Evolutionary conservation across 64 coral and sea anemone genomes (phyloP), one percentile per base, ranked within the genome.

Genomic region (Pachyseris speciosa): DNA sequence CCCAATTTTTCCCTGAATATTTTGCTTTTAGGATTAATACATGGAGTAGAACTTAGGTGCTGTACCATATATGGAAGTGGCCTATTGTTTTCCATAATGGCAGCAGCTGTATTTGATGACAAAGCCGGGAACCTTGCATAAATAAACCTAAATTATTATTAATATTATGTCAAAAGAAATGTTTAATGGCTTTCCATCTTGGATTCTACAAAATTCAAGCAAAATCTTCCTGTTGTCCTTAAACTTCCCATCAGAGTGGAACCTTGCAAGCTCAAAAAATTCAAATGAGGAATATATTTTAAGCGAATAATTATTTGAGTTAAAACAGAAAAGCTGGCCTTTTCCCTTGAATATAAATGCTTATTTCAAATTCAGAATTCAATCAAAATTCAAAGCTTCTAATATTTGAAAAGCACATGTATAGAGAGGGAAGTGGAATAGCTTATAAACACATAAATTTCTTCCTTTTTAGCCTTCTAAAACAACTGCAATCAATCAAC

Each of bases 11-110:
- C 63, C 72, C 60, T 28, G 67, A 87, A 79, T 64, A 87, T 87
- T 93, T 87, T 93, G 66, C 72, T 80, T 87, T 69, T 42, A 70
- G 67, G 73, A 78, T 79, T 37, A 72, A 49, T 80, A 81, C 44
- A 40, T 58, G 37, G 43, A 69, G 57, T 52, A 59, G 43, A 93
- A 71, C 65, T 58, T 87, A 53, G 87, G 78, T 87, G 73, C 52
- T 65, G 29, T 73, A 3, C 91, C 91, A 93, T 80, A 93, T 93
- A 93, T 93, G 91, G 91, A 64, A 58, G 50, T 93, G 37, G 63
- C 17, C 91, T 79, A 93, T 93, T 93, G 91, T 93, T 81, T 58
- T 58, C 34, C 29, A 57, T 33, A 58, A 80, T 80, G 77, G 51
- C 77, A 81, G 77, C 77, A 61, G 77, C 77, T 81, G 77, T 81